phyloP scores from a whole-genome alignment of 2,888 invertebrate species.

The Epinotia demarniana region DNA sequence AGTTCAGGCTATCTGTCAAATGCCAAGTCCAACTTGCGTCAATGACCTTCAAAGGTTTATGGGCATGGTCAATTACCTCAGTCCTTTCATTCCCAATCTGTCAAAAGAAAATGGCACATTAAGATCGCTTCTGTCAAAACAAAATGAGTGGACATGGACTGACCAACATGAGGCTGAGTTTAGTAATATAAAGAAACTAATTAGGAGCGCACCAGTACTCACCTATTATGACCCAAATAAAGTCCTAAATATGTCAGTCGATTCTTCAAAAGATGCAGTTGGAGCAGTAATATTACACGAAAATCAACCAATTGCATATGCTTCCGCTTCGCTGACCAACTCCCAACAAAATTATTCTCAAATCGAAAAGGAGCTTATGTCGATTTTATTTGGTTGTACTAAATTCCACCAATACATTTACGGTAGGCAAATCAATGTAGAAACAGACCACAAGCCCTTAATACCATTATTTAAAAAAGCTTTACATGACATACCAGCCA shows the following conservation, averaged over 20 bases:
- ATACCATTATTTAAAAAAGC: slow-evolving; percentile 42
- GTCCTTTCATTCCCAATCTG: slow-evolving; percentile 45
- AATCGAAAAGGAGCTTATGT: slow-evolving; percentile 49
- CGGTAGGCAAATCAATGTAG: slow-evolving; percentile 43
- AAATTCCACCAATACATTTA: slow-evolving; percentile 49
- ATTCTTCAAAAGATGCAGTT: slow-evolving; percentile 47
- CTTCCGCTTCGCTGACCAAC: background rate
- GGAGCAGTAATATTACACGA: no score
- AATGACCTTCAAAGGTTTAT: slow-evolving; percentile 49
- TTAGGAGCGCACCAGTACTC: slow-evolving; percentile 47
- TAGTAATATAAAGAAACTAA: slow-evolving; percentile 43
- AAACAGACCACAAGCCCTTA: slow-evolving; percentile 47
- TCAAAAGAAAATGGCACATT: no score
- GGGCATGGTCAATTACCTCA: slow-evolving; percentile 49
- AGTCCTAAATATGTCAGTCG: slow-evolving; percentile 40
- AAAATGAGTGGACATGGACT: slow-evolving; percentile 52
- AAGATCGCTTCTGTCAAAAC: slow-evolving; percentile 52
- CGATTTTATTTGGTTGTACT: slow-evolving; percentile 45
- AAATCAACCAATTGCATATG: no score
- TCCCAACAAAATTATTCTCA: slow-evolving; percentile 44
- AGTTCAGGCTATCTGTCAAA: slow-evolving; percentile 46
- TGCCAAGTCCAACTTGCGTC: slow-evolving; percentile 44
- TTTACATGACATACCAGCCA: slow-evolving; percentile 30
- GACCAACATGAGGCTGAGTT: slow-evolving; percentile 49
- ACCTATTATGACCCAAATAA: slow-evolving; percentile 47